A percentile compares a stretch with the other conserved stretches of the same genome.
Conservation (phyloP, 35 echinoderm and acorn worm genomes). For the Lytechinus pictus region DNA sequence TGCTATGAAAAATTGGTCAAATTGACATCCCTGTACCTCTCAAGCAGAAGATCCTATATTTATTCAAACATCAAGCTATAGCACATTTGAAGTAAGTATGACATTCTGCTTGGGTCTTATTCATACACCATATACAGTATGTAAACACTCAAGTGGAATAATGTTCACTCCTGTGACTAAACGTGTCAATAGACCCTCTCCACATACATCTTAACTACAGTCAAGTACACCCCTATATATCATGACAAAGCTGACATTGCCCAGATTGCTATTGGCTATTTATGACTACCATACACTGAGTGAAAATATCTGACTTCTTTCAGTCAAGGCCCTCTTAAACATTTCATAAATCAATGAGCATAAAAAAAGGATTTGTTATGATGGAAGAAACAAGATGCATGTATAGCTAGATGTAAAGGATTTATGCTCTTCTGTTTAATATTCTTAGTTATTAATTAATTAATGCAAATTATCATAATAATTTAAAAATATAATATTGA, state of each 20-base stretch:
- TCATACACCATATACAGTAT: background rate
- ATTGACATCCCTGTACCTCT: background rate
- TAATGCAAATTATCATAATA: too few species aligned
- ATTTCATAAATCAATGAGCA: background rate
- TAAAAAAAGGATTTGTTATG: background rate
- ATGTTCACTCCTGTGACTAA: background rate
- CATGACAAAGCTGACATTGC: background rate
- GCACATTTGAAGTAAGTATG: background rate
- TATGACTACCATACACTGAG: background rate
- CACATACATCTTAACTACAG: background rate
- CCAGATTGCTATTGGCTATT: slow-evolving; percentile 18
- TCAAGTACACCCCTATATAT: background rate
- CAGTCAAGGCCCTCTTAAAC: background rate
- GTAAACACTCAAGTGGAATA: background rate
- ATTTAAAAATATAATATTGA: too few species aligned
- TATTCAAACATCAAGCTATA: background rate
- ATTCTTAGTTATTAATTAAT: too few species aligned
- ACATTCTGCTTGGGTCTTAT: background rate
- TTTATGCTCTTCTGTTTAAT: too few species aligned
- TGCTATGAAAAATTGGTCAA: too few species aligned
- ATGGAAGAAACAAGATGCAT: background rate
- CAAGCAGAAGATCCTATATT: background rate
- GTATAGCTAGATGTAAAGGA: too few species aligned
- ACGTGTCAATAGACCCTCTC: background rate
- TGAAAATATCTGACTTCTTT: background rate